These are phyloP conservation scores for Syritta pipiens DNA, from an alignment of 2,888 invertebrate genomes.

Conservation along the genomic window DNA sequence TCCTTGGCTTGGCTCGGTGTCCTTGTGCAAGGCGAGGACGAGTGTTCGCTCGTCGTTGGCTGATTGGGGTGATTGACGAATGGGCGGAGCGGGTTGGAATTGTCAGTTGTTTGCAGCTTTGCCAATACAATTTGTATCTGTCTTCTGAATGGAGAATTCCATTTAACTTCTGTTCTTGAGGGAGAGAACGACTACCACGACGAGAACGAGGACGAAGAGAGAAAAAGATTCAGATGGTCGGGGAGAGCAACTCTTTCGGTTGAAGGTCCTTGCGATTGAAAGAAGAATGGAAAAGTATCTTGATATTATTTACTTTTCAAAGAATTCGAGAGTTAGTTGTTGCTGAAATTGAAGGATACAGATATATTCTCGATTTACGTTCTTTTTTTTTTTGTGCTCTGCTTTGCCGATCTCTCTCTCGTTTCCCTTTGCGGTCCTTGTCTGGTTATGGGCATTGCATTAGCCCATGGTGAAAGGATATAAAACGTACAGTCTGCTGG, in stretches of 20 bases:
- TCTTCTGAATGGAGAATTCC: constrained; percentile 28
- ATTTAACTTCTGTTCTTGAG: constrained; percentile 39
- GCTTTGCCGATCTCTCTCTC: not conserved
- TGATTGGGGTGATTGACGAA: constrained; percentile 47
- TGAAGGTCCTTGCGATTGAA: constrained; percentile 12
- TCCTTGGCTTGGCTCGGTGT: too few relatives aligned
- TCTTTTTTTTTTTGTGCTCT: too few relatives aligned
- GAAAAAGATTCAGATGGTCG: not conserved
- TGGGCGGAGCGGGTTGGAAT: too few relatives aligned
- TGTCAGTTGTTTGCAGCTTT: constrained; percentile 35
- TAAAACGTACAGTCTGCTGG: constrained; percentile 3
- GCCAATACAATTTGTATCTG: constrained; percentile 53
- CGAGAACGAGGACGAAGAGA: not conserved
- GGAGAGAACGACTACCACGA: not conserved
- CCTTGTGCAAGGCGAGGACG: constrained; percentile 13
- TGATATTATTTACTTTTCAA: constrained; percentile 33
- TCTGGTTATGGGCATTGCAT: constrained; percentile 11
- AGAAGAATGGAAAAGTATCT: constrained; percentile 23
- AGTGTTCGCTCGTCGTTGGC: constrained; percentile 5
- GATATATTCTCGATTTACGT: constrained; percentile 5
- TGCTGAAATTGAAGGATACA: not conserved
- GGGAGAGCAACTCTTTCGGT: constrained; percentile 3
- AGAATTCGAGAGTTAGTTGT: not conserved
- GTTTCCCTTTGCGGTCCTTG: not conserved
- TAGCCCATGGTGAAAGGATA: constrained; percentile 4